phyloP scores from a whole-genome alignment of 2,797 vertebrate genomes.

The Anolis apletophallus region DNA sequence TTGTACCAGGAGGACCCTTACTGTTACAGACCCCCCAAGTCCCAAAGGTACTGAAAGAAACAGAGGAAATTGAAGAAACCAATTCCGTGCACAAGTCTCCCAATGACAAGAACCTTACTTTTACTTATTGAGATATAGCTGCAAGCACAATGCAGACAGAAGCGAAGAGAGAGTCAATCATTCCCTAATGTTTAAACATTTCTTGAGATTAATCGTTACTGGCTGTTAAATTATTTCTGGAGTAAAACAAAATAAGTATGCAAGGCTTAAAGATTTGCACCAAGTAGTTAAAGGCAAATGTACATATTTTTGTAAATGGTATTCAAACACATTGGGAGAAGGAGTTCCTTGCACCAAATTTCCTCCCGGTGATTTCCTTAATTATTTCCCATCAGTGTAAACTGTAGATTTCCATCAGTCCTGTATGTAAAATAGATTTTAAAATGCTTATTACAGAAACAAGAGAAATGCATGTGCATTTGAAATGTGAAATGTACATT shows the following conservation, averaged over 20 bases:
- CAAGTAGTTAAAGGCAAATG: constrained; percentile 4
- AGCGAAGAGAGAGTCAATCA: neutral
- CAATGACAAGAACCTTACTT: neutral
- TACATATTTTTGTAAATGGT: neutral
- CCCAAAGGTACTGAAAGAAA: too few species aligned
- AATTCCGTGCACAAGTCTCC: too few species aligned
- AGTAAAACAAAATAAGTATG: neutral
- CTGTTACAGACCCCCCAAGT: too few species aligned
- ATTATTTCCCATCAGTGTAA: neutral
- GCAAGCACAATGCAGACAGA: neutral
- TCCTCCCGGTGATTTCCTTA: neutral
- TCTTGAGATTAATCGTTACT: neutral
- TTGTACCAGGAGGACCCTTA: too few species aligned
- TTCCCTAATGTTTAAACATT: neutral
- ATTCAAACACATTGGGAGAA: neutral
- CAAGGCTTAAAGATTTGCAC: neutral
- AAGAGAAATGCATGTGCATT: neutral
- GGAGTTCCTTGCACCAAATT: constrained; percentile 7
- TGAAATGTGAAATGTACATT: neutral
- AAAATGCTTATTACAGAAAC: neutral
- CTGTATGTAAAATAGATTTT: neutral
- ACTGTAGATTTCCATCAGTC: neutral
- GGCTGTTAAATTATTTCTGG: neutral
- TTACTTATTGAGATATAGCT: neutral
- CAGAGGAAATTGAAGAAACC: too few species aligned